Percentiles rank a stretch among this genome's conserved stretches.
Evolutionary conservation across 2,888 invertebrate genomes (phyloP).

Genomic region (Xanthorhoe spadicearia): DNA sequence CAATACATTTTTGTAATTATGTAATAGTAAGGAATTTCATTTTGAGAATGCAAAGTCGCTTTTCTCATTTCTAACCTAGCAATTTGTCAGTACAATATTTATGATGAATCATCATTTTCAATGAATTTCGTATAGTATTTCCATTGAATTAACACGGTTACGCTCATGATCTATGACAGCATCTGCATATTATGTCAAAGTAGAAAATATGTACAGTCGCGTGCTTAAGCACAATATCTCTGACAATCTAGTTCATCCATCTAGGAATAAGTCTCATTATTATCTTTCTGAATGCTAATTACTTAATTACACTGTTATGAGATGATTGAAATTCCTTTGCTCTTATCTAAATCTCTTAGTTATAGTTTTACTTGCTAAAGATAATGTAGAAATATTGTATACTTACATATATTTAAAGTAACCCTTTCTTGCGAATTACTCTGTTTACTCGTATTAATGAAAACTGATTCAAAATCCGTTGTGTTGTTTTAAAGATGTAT

Average conservation of each 20-base stretch:
- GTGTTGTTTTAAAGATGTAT: no score
- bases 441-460: no score
- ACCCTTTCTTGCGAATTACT: no score
- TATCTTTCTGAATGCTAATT: conserved; percentile 8
- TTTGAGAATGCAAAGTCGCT: background rate
- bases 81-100: background rate
- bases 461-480: no score
- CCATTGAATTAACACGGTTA: conserved; percentile 1
- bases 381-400: no score
- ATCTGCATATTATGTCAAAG: conserved; percentile 3
- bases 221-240: conserved; percentile 31
- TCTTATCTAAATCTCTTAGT: background rate
- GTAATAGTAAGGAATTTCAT: no score
- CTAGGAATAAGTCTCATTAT: conserved; percentile 19
- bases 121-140: background rate
- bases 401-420: no score
- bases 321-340: conserved; percentile 11
- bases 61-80: background rate
- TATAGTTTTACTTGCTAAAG: background rate
- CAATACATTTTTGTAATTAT: no score
- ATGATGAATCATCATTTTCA: background rate
- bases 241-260: conserved; percentile 29
- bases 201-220: conserved; percentile 33
- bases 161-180: background rate
- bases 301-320: conserved; percentile 2